phyloP scores from a whole-genome alignment of 1,140 invertebrate species.

The Drosophila rhopaloa region DNA sequence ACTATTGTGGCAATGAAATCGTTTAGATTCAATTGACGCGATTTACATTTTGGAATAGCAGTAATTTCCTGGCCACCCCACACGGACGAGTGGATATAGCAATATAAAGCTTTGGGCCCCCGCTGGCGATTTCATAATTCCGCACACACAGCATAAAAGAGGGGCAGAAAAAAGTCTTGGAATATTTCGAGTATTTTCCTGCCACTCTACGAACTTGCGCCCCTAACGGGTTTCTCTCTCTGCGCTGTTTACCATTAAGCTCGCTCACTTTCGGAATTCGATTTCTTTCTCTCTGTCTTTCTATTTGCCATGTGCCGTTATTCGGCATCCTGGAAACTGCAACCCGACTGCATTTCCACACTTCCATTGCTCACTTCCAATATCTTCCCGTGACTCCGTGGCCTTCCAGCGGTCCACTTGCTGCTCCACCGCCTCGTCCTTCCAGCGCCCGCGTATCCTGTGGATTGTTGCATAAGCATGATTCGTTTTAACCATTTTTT shows the following conservation, averaged over 20 bases:
- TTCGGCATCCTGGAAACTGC: conserved; percentile 61
- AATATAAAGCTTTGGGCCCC: conserved; percentile 31
- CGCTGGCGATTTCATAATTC: conserved; percentile 74
- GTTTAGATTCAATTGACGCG: conserved; percentile 80
- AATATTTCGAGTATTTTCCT: conserved; percentile 45
- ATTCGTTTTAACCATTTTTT: conserved; percentile 34
- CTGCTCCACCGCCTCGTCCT: conserved; percentile 62
- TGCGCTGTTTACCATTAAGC: conserved; percentile 38
- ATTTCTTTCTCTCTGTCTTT: conserved; percentile 2
- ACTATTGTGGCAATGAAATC: conserved; percentile 74
- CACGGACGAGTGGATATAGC: conserved; percentile 26
- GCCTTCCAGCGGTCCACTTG: conserved; percentile 70
- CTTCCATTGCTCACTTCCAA: conserved; percentile 38
- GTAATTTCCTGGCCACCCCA: conserved; percentile 76
- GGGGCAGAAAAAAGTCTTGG: conserved; percentile 55
- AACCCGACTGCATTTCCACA: conserved; percentile 65
- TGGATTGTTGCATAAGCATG: conserved; percentile 76
- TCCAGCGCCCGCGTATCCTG: conserved; percentile 70
- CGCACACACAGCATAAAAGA: conserved; percentile 24
- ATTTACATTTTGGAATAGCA: conserved; percentile 81
- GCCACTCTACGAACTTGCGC: conserved; percentile 49
- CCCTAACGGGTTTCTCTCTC: conserved; percentile 24
- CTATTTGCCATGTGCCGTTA: conserved; percentile 52
- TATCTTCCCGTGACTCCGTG: conserved; percentile 59
- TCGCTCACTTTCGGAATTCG: conserved; percentile 55